Percentiles rank a stretch among this genome's conserved stretches.
Conservation (phyloP, 2,113 vertebrate species). For the Pelodiscus sinensis region DNA sequence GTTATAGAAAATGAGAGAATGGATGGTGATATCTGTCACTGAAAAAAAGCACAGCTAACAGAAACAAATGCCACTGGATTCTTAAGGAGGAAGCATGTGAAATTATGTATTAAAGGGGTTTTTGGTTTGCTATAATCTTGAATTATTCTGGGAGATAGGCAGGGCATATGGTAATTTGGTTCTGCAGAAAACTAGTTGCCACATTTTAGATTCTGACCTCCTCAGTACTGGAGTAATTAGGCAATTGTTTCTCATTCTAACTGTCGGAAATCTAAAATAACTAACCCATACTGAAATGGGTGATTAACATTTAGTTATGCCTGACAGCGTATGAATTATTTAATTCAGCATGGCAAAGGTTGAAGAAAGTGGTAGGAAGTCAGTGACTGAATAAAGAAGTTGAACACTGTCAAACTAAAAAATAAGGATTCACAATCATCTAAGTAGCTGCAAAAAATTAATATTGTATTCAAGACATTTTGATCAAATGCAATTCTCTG, state of each 20-base stretch:
- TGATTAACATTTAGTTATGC: not conserved
- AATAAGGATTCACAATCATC: not conserved
- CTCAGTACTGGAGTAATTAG: not conserved
- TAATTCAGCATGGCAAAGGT: not conserved
- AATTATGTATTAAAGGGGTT: not conserved
- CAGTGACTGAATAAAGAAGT: not conserved
- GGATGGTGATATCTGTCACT: not conserved
- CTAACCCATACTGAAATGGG: not conserved
- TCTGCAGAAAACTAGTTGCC: not conserved
- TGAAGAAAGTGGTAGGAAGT: not conserved
- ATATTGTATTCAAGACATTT: not conserved
- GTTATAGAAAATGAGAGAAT: not conserved
- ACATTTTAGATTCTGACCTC: not conserved
- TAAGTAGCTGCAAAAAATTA: not conserved
- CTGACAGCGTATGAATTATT: not conserved
- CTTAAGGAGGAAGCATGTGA: accelerated
- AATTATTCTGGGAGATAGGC: not conserved
- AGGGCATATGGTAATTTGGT: not conserved
- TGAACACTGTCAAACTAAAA: not conserved
- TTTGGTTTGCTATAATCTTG: not conserved
- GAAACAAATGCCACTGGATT: not conserved
- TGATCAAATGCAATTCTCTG: not conserved
- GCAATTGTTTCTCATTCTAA: not conserved
- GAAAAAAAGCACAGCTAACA: not conserved
- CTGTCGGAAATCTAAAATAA: not conserved